Percentiles rank a stretch among this genome's conserved stretches.
These are phyloP conservation scores for Epiblema foenella DNA, from an alignment of 2,888 invertebrate species.

Conservation along the genomic window DNA sequence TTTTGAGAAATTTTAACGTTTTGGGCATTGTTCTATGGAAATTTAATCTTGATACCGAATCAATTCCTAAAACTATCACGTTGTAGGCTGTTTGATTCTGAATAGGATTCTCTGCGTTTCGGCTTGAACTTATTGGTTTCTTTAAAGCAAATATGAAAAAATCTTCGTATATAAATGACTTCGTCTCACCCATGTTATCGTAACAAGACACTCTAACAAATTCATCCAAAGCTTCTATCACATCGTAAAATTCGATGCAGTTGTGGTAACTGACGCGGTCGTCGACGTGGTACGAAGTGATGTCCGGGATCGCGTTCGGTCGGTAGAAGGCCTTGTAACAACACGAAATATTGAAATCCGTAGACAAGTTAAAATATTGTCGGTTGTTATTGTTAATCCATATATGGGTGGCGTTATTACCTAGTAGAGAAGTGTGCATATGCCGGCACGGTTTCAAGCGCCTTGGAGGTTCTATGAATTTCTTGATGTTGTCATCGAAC, in stretches of 20 bases:
- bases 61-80: constrained; percentile 92
- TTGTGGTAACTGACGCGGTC: constrained; percentile 76
- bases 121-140: constrained; percentile 55
- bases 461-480: constrained; percentile 80
- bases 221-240: constrained; percentile 83
- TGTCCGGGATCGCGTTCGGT: constrained; percentile 73
- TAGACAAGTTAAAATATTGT: constrained; percentile 77
- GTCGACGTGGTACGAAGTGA: constrained; percentile 75
- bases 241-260: constrained; percentile 79
- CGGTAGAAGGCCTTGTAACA: constrained; percentile 87
- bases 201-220: constrained; percentile 88
- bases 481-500: constrained; percentile 83
- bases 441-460: constrained; percentile 82
- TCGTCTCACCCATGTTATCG: constrained; percentile 64
- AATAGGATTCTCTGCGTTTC: too few species aligned
- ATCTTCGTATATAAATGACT: constrained; percentile 85
- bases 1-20: constrained; percentile 86
- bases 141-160: constrained; percentile 87
- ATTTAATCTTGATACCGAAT: constrained; percentile 94
- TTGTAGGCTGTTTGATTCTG: constrained; percentile 79
- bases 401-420: constrained; percentile 85
- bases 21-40: constrained; percentile 93
- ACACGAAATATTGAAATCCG: constrained; percentile 79
- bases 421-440: constrained; percentile 79
- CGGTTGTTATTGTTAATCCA: constrained; percentile 80